These are phyloP conservation scores for Cotesia vestalis DNA, from an alignment of 1,140 invertebrate species.

Conservation along the genomic window DNA sequence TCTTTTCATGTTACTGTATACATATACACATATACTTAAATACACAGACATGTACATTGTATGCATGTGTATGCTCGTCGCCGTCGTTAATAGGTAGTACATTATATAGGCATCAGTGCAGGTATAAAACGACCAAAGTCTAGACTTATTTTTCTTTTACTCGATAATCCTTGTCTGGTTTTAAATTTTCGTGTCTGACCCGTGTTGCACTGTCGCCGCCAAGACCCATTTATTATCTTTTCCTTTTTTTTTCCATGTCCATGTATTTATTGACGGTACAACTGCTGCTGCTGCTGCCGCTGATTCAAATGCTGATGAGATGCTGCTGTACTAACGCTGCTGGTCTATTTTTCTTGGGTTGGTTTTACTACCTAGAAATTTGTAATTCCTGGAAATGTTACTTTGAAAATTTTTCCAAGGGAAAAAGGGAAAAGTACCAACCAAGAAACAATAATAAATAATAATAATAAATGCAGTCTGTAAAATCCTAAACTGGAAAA, in stretches of 20 bases:
- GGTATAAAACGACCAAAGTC: background rate
- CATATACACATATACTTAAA: background rate
- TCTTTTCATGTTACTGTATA: constrained; percentile 16
- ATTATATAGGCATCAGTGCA: constrained; percentile 6
- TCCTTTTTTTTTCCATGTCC: background rate
- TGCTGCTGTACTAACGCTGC: no score
- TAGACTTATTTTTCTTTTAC: constrained; percentile 4
- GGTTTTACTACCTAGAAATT: background rate
- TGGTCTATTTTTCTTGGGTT: no score
- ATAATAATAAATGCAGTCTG: background rate
- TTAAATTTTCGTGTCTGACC: no score
- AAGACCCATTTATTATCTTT: background rate
- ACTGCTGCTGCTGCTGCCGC: background rate
- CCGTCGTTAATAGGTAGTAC: background rate
- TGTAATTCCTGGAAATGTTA: constrained; percentile 10
- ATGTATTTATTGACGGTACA: background rate
- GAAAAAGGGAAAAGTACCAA: background rate
- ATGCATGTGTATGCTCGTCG: background rate
- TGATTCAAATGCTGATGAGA: no score
- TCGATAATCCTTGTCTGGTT: constrained; percentile 3
- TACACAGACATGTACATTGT: background rate
- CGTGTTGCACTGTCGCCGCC: no score
- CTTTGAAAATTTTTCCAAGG: background rate
- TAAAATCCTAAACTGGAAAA: no score
- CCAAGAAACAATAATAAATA: constrained; percentile 1